These are phyloP conservation scores for Myodes glareolus DNA, from an alignment of 2,113 vertebrate genomes.

Conservation along the genomic window DNA sequence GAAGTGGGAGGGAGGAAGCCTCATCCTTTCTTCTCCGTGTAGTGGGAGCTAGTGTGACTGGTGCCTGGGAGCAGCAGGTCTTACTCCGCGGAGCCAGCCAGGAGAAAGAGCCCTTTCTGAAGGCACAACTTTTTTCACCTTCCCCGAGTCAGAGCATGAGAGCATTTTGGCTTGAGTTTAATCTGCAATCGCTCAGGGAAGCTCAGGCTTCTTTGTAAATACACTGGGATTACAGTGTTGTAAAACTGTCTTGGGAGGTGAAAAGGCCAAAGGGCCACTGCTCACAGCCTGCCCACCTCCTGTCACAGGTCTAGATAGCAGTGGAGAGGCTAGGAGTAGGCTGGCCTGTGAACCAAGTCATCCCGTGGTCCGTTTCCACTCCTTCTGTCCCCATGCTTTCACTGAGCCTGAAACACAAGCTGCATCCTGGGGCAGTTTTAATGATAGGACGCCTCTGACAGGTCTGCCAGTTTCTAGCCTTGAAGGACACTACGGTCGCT, in stretches of 20 bases:
- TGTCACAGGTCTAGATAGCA: not conserved
- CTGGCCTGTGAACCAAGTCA: not conserved
- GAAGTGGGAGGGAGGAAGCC: too few species aligned
- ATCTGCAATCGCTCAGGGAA: not conserved
- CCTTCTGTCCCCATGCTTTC: not conserved
- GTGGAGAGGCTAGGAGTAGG: not conserved
- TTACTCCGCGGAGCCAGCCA: not conserved
- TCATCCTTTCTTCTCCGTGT: not conserved
- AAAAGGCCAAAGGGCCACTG: not conserved
- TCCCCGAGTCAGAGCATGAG: not conserved
- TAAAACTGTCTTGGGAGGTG: not conserved
- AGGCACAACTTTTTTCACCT: not conserved
- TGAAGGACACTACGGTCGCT: slow-evolving; percentile 16
- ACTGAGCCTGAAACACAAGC: slow-evolving; percentile 19
- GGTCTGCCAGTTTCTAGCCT: slow-evolving; percentile 32
- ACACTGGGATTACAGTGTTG: not conserved
- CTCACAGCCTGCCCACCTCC: not conserved
- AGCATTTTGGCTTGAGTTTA: not conserved
- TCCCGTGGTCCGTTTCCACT: too few species aligned
- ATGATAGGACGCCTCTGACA: slow-evolving; percentile 50
- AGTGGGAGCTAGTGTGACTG: fast-evolving
- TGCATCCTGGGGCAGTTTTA: slow-evolving; percentile 30
- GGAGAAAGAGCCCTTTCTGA: not conserved
- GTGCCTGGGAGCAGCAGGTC: not conserved
- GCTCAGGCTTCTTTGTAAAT: not conserved